Evolutionary conservation across 2,888 invertebrate genomes (phyloP).

Genomic region (Plebejus argus): DNA sequence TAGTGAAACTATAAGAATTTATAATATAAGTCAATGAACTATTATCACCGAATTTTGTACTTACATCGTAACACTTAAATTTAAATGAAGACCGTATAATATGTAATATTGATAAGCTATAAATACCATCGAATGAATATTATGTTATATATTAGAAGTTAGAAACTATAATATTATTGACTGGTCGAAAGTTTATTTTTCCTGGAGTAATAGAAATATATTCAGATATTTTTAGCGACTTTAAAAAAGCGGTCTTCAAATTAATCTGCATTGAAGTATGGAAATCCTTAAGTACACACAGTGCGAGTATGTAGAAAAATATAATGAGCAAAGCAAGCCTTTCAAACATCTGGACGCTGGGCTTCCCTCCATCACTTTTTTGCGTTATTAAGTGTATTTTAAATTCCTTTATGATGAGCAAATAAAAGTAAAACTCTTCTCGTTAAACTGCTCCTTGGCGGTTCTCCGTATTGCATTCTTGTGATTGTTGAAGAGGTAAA

Average conservation of each 20-base stretch:
- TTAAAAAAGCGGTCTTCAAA: too few species aligned
- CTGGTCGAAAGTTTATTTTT: too few species aligned
- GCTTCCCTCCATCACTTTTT: background rate
- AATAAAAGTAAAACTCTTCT: background rate
- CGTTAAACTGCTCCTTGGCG: background rate
- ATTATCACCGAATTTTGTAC: background rate
- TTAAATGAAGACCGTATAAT: background rate
- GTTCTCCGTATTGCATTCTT: background rate
- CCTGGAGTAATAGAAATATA: too few species aligned
- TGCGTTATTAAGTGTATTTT: background rate
- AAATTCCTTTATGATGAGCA: constrained; percentile 19
- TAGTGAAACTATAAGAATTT: background rate
- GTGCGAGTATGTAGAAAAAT: background rate
- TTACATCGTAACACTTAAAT: background rate
- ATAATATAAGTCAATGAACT: background rate
- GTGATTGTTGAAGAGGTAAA: background rate
- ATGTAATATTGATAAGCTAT: background rate
- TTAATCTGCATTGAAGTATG: too few species aligned
- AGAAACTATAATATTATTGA: too few species aligned
- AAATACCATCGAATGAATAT: too few species aligned
- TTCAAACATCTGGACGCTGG: background rate
- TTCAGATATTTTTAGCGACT: too few species aligned
- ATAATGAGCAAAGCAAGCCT: background rate
- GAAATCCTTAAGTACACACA: background rate
- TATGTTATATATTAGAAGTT: too few species aligned